Evolutionary conservation across 2,888 invertebrate species (phyloP), one percentile per base, ranked within the genome.

Genomic region (Drosophila bunnanda): DNA sequence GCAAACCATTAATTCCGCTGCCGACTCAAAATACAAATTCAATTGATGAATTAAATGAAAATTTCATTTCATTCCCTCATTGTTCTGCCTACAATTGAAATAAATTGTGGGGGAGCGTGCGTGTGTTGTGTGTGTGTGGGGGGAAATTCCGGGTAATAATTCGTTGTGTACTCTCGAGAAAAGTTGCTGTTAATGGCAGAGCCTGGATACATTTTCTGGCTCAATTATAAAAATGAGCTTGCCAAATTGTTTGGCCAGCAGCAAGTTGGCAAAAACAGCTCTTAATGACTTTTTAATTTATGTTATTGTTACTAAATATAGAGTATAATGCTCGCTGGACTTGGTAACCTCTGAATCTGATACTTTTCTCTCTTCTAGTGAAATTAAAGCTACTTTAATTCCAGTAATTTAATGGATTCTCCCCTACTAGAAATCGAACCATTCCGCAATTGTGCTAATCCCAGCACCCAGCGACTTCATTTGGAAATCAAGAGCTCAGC

Each of bases 251-350:
- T 48, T 43, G 52, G 44, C 38, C 48, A 39, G 20, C 20, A 22
- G 20, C 39, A 52, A 68, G 72, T 58, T 57, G 61, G 34, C 50
- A 44, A 46, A 25, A 44, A 53, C 17, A 70, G 52, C 57, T 53
- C 62, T 61, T 65, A 76, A 76, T 76, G 73, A 59, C 73, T 73
- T 73, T 76, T 80, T 80, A 80, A 78, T 80, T 73, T 65, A 48
- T 72, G 52, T 60, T 36, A 50, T 48, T 34, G 17, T 38, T 57
- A 57, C 41, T 38, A 22, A 34, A 32, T 15, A 52, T 43, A 61
- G 39, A 52, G 28, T n/a, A 13, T 20, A 17, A 6, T n/a, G 28
- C 46, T 46, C 0, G n/a, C n/a, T 46, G 46, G 12, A 30, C 17
- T 46, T 17, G n/a, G 17, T 48, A 28, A 48, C 17, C 22, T 44